Evolutionary conservation across 64 coral and sea anemone species (phyloP), one percentile per base, ranked within the genome.

Genomic region (Montipora cactus): DNA sequence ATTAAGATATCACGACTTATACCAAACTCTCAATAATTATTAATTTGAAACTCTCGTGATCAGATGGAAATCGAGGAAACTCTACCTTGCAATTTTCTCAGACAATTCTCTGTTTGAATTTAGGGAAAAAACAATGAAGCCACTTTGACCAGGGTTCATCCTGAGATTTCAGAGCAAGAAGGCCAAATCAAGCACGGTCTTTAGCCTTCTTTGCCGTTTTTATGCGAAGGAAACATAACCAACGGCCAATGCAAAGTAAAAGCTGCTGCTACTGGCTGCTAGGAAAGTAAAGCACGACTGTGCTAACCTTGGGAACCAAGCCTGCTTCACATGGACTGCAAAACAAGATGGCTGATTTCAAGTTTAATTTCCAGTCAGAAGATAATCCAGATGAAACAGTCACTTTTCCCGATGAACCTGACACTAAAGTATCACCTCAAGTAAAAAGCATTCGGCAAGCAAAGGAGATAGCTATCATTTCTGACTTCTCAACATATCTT

Each of bases 61-160:
- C 28, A 78, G 48, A 20, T 1, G 19, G 4, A 78, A 15, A 18
- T 13, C 45, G 3, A 3, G 25, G 11, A 50, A 10, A 37, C 44
- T 18, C 86, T 66, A 99, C 98, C 98, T 99, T 50, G 98, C 98
- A 37, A 99, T 99, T 71, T 96, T 96, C 10, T 84, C 84, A 7
- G 98, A 95, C 64, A 99, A 55, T 62, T 96, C 98, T 84, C 92
- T 92, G 9, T 93, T 95, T 47, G 92, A 92, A 83, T 95, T 99
- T 6, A 99, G 79, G 6, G 98, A 81, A 94, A 99, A 99, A 19
- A 99, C 93, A 49, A 97, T 89, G 44, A 97, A 68, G 25, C 95
- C 95, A 23, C 92, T 89, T 80, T 93, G 92, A 88, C 74, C 87
- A 11, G 92, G 92, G 46, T 86, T 86, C 82, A 86, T 86, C 45